These are phyloP conservation scores for Sorex fumeus DNA, from an alignment of 2,113 vertebrate genomes.

Conservation along the genomic window DNA sequence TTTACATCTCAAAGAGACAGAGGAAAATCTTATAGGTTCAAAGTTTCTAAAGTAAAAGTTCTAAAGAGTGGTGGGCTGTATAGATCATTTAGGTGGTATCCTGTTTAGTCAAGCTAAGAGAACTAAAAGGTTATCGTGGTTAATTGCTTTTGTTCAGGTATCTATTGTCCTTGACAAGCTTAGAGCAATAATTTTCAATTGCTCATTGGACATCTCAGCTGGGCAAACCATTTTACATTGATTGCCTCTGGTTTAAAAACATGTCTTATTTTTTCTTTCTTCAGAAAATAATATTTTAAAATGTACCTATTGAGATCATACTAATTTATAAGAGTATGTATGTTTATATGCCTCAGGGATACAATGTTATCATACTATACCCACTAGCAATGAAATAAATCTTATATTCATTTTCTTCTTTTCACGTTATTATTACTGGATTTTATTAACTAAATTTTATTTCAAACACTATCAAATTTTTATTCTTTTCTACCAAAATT, in stretches of 20 bases:
- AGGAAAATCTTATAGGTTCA: background rate
- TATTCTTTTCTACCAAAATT: conserved; percentile 2
- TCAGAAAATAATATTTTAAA: background rate
- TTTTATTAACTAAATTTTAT: background rate
- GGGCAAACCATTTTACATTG: background rate
- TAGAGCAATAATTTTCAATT: background rate
- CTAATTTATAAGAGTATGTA: too few relatives aligned
- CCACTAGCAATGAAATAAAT: background rate
- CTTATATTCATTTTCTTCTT: background rate
- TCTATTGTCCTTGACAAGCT: background rate
- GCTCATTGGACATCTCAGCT: background rate
- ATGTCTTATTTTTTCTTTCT: background rate
- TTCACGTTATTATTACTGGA: background rate
- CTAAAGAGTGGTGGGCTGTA: background rate
- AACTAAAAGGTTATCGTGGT: background rate
- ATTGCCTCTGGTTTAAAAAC: background rate
- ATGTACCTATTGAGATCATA: too few relatives aligned
- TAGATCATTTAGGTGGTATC: background rate
- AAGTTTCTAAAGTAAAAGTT: conserved; percentile 19
- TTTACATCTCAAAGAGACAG: conserved; percentile 7
- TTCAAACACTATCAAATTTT: background rate
- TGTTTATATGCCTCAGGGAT: too few relatives aligned
- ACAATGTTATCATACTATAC: too few relatives aligned
- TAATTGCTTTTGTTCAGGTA: background rate
- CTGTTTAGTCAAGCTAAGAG: background rate